Evolutionary conservation across 2,113 vertebrate genomes (phyloP).

Genomic region (Natator depressus): DNA sequence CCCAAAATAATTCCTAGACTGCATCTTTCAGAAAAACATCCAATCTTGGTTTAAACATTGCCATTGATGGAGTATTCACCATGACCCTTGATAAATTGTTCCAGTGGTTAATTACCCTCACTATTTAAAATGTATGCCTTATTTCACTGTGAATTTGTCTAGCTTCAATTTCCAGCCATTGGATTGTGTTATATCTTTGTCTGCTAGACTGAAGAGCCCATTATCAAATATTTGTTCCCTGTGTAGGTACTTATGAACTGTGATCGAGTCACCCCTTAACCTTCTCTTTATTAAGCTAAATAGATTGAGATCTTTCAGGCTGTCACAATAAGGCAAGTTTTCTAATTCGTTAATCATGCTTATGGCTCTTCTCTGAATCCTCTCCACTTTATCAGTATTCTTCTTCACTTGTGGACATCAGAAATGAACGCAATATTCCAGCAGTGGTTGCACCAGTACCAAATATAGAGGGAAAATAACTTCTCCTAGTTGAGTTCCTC

Average conservation of each 20-base stretch:
- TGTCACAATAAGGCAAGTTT: neutral
- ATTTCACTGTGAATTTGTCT: neutral
- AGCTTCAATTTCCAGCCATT: neutral
- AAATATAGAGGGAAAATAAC: neutral
- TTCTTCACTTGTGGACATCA: neutral
- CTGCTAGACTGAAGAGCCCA: neutral
- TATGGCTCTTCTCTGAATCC: neutral
- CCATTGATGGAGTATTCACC: neutral
- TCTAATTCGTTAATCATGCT: neutral
- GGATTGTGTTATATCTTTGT: neutral
- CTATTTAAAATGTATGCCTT: neutral
- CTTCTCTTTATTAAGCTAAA: neutral
- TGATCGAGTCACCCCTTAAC: neutral
- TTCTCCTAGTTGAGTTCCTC: neutral
- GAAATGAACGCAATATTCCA: neutral
- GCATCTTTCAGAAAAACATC: neutral
- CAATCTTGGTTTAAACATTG: neutral
- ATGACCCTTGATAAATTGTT: neutral
- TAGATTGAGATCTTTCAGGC: neutral
- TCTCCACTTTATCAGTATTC: neutral
- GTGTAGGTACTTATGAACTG: neutral
- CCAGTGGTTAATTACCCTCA: neutral
- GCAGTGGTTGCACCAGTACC: neutral
- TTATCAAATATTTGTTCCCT: neutral
- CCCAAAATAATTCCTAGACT: neutral